Percentiles rank a stretch among this genome's conserved stretches.
phyloP scores from a whole-genome alignment of 2,113 vertebrate species.

The Elaphurus davidianus region DNA sequence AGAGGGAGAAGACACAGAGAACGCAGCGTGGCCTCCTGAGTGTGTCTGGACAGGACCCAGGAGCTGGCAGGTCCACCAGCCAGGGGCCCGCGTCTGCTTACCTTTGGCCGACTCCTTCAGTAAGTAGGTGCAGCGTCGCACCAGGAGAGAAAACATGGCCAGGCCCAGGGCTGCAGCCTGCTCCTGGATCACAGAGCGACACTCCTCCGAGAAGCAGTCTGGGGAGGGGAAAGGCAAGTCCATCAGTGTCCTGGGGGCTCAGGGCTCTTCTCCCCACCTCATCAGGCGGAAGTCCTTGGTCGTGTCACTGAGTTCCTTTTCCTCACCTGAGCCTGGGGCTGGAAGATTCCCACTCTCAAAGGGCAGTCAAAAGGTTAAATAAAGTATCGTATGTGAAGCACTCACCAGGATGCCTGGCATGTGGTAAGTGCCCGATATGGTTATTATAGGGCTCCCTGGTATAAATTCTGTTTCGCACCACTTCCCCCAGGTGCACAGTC shows the following conservation, averaged over 20 bases:
- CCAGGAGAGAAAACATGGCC: conserved; percentile 93
- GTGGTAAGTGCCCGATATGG: background rate
- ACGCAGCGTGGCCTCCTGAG: background rate
- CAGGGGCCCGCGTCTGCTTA: conserved; percentile 71
- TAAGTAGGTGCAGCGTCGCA: conserved; percentile 91
- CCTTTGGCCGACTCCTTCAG: conserved; percentile 87
- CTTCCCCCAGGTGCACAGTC: background rate
- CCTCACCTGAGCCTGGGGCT: background rate
- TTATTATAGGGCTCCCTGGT: background rate
- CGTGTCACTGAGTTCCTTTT: background rate
- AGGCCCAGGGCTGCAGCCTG: conserved; percentile 93
- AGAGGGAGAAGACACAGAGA: background rate
- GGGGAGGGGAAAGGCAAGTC: conserved; percentile 57
- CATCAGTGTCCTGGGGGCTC: background rate
- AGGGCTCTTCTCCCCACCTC: background rate
- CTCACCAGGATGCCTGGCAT: background rate
- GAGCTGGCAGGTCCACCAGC: background rate
- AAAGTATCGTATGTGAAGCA: background rate
- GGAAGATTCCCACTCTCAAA: background rate
- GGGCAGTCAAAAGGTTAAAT: background rate
- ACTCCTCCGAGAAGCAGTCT: conserved; percentile 84
- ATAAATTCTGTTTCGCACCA: background rate
- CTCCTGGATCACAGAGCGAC: conserved; percentile 92
- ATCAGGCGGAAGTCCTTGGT: background rate
- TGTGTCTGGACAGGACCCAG: background rate